Evolutionary conservation across 2,113 vertebrate genomes (phyloP).

Genomic region (Parotia lawesii): DNA sequence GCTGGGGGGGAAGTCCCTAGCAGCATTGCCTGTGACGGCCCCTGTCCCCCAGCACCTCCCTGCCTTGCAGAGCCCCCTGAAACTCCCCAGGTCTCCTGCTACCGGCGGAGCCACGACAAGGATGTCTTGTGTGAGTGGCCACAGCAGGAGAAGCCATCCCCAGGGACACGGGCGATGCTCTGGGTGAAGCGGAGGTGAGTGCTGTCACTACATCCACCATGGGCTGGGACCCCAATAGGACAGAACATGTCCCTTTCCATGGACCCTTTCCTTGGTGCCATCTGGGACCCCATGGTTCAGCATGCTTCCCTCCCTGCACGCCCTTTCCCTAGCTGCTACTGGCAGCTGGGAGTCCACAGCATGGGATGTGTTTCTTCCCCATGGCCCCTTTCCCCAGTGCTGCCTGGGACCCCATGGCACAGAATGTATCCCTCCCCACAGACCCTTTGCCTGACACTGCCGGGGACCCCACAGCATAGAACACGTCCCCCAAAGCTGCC

Average conservation of each 20-base stretch:
- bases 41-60: not conserved
- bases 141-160: not conserved
- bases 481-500: not conserved
- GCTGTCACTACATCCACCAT: too few species aligned
- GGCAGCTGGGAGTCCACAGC: not conserved
- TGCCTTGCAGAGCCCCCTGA: constrained; percentile 59
- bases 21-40: rapidly evolving
- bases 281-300: not conserved
- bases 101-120: constrained; percentile 40
- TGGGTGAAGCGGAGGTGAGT: constrained; percentile 55
- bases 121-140: constrained; percentile 68
- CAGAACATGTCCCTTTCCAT: not conserved
- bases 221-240: not conserved
- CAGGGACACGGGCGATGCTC: not conserved
- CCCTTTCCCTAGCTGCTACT: not conserved
- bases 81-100: constrained; percentile 51
- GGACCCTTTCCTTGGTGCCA: not conserved
- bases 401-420: not conserved
- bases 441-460: not conserved
- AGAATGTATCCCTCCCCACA: not conserved
- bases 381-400: not conserved
- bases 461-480: rapidly evolving
- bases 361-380: not conserved
- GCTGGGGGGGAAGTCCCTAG: not conserved
- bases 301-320: not conserved